A percentile compares a stretch with the other conserved stretches of the same genome.
Evolutionary conservation across 1,140 invertebrate genomes (phyloP).

Genomic region (Charaxes varanes): DNA sequence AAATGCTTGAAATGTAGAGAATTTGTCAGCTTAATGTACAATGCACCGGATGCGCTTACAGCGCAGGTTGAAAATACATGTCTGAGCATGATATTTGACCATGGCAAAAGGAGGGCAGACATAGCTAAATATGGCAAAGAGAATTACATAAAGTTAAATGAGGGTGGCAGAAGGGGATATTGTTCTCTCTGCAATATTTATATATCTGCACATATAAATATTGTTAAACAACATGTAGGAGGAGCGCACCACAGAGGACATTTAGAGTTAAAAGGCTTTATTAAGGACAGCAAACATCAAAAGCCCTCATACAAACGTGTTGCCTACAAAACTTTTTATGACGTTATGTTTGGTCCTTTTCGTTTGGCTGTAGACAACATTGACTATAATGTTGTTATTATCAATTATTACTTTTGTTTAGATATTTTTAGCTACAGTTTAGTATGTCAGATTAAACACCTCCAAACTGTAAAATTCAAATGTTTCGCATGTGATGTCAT

Average conservation of each 20-base stretch:
- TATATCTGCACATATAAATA: constrained; percentile 31
- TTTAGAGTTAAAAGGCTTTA: constrained; percentile 31
- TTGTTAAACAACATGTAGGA: constrained; percentile 34
- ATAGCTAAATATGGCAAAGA: constrained; percentile 34
- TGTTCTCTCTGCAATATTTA: constrained; percentile 34
- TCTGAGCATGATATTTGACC: too few relatives aligned
- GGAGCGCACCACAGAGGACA: constrained; percentile 30
- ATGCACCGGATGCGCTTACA: too few relatives aligned
- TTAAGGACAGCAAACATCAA: constrained; percentile 10
- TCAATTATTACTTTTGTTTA: constrained; percentile 16
- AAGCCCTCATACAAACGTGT: constrained; percentile 9
- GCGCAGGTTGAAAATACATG: too few relatives aligned
- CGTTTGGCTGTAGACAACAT: not conserved
- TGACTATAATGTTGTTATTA: not conserved
- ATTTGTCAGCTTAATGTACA: too few relatives aligned
- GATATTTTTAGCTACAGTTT: constrained; percentile 23
- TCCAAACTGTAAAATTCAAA: constrained; percentile 13
- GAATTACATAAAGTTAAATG: constrained; percentile 38
- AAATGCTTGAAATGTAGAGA: too few relatives aligned
- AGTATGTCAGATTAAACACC: not conserved
- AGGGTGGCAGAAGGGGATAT: constrained; percentile 30
- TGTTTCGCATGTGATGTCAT: constrained; percentile 34
- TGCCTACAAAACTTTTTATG: constrained; percentile 5
- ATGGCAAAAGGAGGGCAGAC: constrained; percentile 34
- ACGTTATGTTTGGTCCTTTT: constrained; percentile 8